These are phyloP conservation scores for Blastomussa wellsi DNA, from an alignment of 92 coral and sea anemone genomes.

Conservation along the genomic window DNA sequence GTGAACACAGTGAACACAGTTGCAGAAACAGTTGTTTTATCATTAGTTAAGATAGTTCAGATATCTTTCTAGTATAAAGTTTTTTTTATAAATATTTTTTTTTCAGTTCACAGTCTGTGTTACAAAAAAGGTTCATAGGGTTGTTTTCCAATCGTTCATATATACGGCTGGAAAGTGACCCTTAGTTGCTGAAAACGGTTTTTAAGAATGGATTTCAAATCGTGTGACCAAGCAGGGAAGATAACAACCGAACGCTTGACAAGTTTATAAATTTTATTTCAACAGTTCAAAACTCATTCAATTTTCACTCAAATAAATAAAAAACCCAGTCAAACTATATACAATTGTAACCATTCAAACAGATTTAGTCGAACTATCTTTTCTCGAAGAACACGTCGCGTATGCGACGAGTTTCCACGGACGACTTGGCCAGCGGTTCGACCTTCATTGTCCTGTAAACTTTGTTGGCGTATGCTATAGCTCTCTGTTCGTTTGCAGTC, in stretches of 20 bases:
- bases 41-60: too few relatives aligned
- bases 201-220: too few relatives aligned
- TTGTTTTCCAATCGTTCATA: too few relatives aligned
- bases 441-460: conserved; percentile 67
- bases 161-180: too few relatives aligned
- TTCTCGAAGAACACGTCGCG: conserved; percentile 86
- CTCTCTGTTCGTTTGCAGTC: conserved; percentile 61
- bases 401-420: conserved; percentile 70
- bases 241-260: background rate
- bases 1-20: too few relatives aligned
- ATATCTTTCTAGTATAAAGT: too few relatives aligned
- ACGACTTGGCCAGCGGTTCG: conserved; percentile 67
- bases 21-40: too few relatives aligned
- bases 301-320: conserved; percentile 29
- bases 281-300: conserved; percentile 7
- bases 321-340: conserved; percentile 16
- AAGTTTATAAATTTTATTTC: background rate
- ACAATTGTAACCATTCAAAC: background rate
- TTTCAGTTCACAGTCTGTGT: too few relatives aligned
- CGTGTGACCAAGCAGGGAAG: background rate
- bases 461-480: conserved; percentile 73
- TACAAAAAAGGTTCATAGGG: too few relatives aligned
- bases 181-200: background rate
- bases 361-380: conserved; percentile 49
- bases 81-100: too few relatives aligned